Evolutionary conservation across 2,113 vertebrate genomes (phyloP), one percentile per base, ranked within the genome.

Genomic region (Fregetta grallaria): DNA sequence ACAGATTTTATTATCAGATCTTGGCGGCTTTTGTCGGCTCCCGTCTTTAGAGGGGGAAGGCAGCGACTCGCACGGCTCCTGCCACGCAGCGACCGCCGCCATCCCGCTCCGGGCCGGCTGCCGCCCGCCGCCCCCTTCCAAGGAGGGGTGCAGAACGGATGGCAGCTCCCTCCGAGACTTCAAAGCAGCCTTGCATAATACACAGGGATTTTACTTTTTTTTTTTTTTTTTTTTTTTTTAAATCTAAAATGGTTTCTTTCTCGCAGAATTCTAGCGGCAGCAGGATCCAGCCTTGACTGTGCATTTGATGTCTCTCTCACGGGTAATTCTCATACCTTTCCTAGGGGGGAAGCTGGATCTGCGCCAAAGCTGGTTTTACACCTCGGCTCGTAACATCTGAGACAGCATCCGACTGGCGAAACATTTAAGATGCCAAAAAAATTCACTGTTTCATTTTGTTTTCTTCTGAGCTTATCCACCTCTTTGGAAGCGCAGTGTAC

Each of bases 1-100:
- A 42, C 97, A 98, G 97, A 97, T 92, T 96, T 80, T 23, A 20
- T 84, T 76, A 96, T 97, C 97, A 91, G 97, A 97, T 89, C 94
- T 66, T 18, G 85, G 70, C 2, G 44, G 89, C 85, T 78, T 56
- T 65, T 55, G 81, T 36, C 88, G 68, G 26, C 18, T 21, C 38
- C 67, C 19, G 2, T 0, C 52, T 40, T 62, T 15, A 4, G 6
- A 7, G 29, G 16, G 52, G 68, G 20, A 14, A 30, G 59, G 66
- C 44, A 34, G 70, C 6, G 1, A 15, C 27, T 27, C 11, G 1
- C 32, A 2, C 4, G 19, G 50, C 75, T 25, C 67, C 25, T 3
- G 32, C 52, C 53, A 20, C 7, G 4, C 30, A 4, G n/a, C 6
- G 29, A 53, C 9, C 21, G 4, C 45, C 8, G 7, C 3, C 26